Percentiles rank a stretch among this genome's conserved stretches.
These are phyloP conservation scores for Hirtodrosophila cameraria DNA, from an alignment of 2,888 invertebrate species.

Conservation along the genomic window DNA sequence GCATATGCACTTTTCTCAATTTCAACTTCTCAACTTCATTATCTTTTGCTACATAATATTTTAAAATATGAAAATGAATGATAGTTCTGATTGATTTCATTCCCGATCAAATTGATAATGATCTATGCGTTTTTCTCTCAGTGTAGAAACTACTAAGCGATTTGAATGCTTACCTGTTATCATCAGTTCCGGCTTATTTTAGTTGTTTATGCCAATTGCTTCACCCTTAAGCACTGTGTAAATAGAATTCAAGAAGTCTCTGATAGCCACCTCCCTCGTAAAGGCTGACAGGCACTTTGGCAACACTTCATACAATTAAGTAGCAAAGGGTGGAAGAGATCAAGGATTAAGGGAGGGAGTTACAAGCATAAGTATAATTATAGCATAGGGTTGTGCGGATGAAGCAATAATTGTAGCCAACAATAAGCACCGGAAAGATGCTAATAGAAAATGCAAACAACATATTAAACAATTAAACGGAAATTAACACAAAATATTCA, in stretches of 20 bases:
- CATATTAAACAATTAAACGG: slow-evolving; percentile 77
- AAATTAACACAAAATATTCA: slow-evolving; percentile 73
- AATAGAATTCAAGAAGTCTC: slow-evolving; percentile 9
- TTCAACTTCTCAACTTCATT: too few relatives aligned
- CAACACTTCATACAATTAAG: slow-evolving; percentile 50
- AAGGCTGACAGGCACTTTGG: slow-evolving; percentile 32
- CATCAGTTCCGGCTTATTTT: slow-evolving; percentile 6
- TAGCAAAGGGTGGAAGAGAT: slow-evolving; percentile 3
- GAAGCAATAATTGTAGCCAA: slow-evolving; percentile 49
- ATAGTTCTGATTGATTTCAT: too few relatives aligned
- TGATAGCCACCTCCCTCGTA: slow-evolving; percentile 14
- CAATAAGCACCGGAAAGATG: slow-evolving; percentile 61
- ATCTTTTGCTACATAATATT: too few relatives aligned
- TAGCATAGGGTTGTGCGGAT: slow-evolving; percentile 18
- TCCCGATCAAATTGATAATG: too few relatives aligned
- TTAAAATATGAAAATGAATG: too few relatives aligned
- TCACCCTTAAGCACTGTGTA: slow-evolving; percentile 7
- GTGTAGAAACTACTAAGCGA: too few relatives aligned
- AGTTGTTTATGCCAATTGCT: not conserved
- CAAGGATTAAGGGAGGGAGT: not conserved
- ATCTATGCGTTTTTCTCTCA: too few relatives aligned
- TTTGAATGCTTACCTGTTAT: slow-evolving; percentile 4
- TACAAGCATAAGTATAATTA: too few relatives aligned
- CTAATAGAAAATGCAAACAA: slow-evolving; percentile 73
- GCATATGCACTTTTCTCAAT: too few relatives aligned